Conservation (phyloP, 2,797 vertebrate species). For the Scarus forsteni region DNA sequence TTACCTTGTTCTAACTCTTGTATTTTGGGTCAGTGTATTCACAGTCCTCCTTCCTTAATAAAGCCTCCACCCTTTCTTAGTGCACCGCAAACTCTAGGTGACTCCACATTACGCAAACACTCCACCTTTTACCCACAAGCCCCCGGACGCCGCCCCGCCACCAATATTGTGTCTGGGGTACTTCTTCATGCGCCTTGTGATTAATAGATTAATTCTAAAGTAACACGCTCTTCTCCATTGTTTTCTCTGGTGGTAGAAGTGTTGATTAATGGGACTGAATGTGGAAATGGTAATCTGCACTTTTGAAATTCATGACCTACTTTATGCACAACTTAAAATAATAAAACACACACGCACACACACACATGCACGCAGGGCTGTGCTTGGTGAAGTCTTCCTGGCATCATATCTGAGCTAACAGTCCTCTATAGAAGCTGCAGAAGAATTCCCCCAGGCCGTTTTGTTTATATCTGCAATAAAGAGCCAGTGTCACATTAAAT, state of each 20-base stretch:
- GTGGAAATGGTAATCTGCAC: conserved; percentile 80
- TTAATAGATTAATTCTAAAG: conserved; percentile 83
- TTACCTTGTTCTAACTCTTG: no score
- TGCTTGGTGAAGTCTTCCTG: conserved; percentile 44
- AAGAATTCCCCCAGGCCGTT: conserved; percentile 65
- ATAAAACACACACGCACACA: background rate
- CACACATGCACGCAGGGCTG: conserved; percentile 15
- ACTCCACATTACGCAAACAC: conserved; percentile 9
- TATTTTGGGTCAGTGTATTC: conserved; percentile 2
- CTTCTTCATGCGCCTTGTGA: conserved; percentile 76
- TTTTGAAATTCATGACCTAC: conserved; percentile 83
- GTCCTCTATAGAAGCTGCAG: conserved; percentile 51
- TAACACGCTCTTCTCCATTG: conserved; percentile 79
- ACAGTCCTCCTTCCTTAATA: conserved; percentile 3
- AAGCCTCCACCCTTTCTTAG: conserved; percentile 8
- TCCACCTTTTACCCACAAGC: conserved; percentile 34
- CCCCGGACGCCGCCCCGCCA: conserved; percentile 24
- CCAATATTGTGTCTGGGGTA: conserved; percentile 53
- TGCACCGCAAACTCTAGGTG: conserved; percentile 6
- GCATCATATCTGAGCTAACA: conserved; percentile 63
- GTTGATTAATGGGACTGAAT: conserved; percentile 81
- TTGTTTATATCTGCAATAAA: conserved; percentile 76
- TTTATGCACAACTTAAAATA: conserved; percentile 79
- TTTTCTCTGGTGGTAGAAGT: conserved; percentile 79
- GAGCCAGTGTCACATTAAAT: conserved; percentile 69